These are phyloP conservation scores for Formicarius rufipectus DNA, from an alignment of 2,113 vertebrate genomes.

Conservation along the genomic window DNA sequence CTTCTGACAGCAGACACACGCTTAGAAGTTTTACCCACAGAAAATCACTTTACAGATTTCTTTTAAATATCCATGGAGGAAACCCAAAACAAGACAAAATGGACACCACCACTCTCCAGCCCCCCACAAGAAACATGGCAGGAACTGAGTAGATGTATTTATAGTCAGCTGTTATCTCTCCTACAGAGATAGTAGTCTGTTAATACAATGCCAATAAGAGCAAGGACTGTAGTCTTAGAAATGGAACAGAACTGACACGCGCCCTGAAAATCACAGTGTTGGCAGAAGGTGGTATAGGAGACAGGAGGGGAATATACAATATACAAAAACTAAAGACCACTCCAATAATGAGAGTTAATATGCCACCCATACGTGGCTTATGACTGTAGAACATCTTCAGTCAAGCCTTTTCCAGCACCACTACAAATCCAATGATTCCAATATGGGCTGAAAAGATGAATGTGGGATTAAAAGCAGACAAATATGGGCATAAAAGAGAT, in stretches of 20 bases:
- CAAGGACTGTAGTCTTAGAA: background rate
- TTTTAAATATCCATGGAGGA: background rate
- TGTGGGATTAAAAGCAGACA: background rate
- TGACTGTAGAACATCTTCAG: background rate
- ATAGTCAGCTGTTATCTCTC: background rate
- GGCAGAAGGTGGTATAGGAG: background rate
- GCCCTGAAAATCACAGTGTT: background rate
- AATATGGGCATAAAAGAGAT: background rate
- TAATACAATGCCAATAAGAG: background rate
- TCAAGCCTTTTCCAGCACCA: background rate
- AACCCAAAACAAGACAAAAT: background rate
- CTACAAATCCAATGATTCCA: background rate
- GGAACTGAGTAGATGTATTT: background rate
- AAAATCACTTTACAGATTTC: background rate
- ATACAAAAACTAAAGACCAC: background rate
- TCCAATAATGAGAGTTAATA: background rate
- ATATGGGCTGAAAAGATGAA: background rate
- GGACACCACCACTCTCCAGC: background rate
- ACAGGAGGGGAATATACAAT: background rate
- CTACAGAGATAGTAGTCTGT: background rate
- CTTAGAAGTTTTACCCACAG: background rate
- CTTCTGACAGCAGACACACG: background rate
- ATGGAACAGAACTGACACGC: rapidly evolving
- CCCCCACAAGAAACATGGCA: rapidly evolving
- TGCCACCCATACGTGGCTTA: background rate